Percentiles rank a stretch among this genome's conserved stretches.
Evolutionary conservation across 2,888 invertebrate species (phyloP).

Genomic region (Megastigmus dorsalis): DNA sequence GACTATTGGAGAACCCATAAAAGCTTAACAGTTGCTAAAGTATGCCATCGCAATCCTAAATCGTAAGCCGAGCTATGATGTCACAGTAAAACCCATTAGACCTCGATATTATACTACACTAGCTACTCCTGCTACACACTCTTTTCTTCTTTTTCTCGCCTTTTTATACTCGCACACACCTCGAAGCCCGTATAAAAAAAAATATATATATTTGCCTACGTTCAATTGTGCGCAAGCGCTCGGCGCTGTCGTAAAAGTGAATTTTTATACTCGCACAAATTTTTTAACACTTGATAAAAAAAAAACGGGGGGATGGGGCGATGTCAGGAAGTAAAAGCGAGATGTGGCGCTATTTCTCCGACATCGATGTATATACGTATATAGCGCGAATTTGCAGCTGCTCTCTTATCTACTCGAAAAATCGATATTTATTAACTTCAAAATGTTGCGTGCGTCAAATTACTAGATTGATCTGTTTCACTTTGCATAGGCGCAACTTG

Average conservation of each 20-base stretch:
- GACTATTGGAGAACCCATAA: constrained; percentile 28
- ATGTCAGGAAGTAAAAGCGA: too few species aligned
- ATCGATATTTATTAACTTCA: constrained; percentile 18
- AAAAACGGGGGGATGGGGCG: too few species aligned
- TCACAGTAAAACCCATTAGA: constrained; percentile 11
- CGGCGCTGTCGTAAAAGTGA: neutral
- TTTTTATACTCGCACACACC: too few species aligned
- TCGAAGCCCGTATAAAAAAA: too few species aligned
- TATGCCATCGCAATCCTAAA: constrained; percentile 9
- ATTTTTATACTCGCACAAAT: too few species aligned
- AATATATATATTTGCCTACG: neutral
- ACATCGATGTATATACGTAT: neutral
- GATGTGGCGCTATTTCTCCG: neutral
- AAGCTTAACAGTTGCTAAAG: constrained; percentile 33
- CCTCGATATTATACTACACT: neutral
- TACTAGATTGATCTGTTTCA: constrained; percentile 35
- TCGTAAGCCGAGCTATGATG: neutral
- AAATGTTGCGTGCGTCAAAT: constrained; percentile 47
- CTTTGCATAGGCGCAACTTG: constrained; percentile 31
- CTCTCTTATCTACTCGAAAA: constrained; percentile 28
- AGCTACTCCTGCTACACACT: too few species aligned
- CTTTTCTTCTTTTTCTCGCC: constrained; percentile 1
- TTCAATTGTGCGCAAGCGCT: neutral
- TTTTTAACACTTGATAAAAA: too few species aligned
- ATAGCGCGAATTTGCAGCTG: too few species aligned